Base-by-base conservation (phyloP, 2,797 vertebrate genomes). In the Esox masquinongy region DNA sequence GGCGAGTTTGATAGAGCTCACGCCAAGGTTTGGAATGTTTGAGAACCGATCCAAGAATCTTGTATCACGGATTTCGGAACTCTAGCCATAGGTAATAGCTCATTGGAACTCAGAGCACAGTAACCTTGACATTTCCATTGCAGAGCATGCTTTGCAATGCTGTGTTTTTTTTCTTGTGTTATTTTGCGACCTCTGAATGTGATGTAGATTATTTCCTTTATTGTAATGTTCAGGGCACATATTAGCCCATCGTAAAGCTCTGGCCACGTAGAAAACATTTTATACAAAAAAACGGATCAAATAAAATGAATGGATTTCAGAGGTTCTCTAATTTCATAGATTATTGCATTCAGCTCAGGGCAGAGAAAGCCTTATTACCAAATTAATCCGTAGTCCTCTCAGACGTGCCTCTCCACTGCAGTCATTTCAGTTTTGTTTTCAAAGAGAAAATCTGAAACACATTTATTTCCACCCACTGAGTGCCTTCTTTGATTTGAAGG, bases 371-470 rank as follows among this genome's bases (percentile, higher is more conserved):
- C 43, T 64, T 74, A 68, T 79, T 83, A 85, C 86, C 85, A 19
- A 1, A 84, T 84, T 84, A 82, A 88, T 89, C 87, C 89, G 83
- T 80, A 80, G 80, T 79, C 80, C 76, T 79, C 74, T 78, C 75
- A 67, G 86, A 79, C 86, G 79, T 79, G 79, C 79, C 77, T 85
- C 86, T 82, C 77, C 73, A 63, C 82, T 85, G 80, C 75, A 80
- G 81, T 84, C 85, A 81, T 82, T 89, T 82, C 61, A 81, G 80
- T 79, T 84, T 83, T 89, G 87, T 89, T 88, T 87, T 87, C 75
- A 84, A 88, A 92, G 85, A 87, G 90, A 93, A 93, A 93, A 56
- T 22, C 8, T 91, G 74, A 81, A 85, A 94, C 89, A 90, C 91
- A 94, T 85, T 91, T 93, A 93, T 91, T 88, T 88, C 74, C 85